Base-by-base conservation (phyloP, 2,888 invertebrate genomes). In the Germaria angustata region DNA sequence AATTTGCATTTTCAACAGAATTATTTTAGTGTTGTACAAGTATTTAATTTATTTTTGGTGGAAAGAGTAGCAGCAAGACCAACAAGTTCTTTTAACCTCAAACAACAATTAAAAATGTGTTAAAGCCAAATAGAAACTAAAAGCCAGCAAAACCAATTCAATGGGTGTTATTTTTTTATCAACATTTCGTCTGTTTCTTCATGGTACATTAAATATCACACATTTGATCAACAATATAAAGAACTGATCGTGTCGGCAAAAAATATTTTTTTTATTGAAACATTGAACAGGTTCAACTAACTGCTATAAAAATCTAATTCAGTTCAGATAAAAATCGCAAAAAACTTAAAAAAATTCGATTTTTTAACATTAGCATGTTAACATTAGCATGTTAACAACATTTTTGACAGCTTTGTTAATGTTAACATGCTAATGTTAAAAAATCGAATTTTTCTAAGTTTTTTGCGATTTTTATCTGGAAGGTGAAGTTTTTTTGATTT, bases 141-240 rank as follows among this genome's bases (percentile, higher is more conserved):
- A 51, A 24, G 1, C 22, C 53, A 61, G 63, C 46, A 53, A 71
- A 83, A 79, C 81, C 81, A 85, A 86, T 86, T 85, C 85, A 85
- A 86, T 87, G 85, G 86, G 81, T 85, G 81, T 86, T 83, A 76
- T 80, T 84, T 85, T 86, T 66, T 57, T 24, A n/a, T n/a, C n/a
- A 15, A 34, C 22, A 9, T 46, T 41, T 5, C 5, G 68, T 73
- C 34, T 34, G 46, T 65, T 32, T 17, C 46, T 77, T 88, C 85
- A 84, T 85, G 88, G 86, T 86, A 89, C 88, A 89, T 89, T 89
- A 88, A 87, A 87, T 86, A 87, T 89, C 88, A 88, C 89, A 89
- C 89, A 87, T 88, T 89, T 87, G 86, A 41, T 59, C 17, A 65
- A 59, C 41, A 76, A 49, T 61, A 39, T 49, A 75, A 75, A 75